phyloP scores from a whole-genome alignment of 2,888 invertebrate species.

The Ichneumon xanthorius region DNA sequence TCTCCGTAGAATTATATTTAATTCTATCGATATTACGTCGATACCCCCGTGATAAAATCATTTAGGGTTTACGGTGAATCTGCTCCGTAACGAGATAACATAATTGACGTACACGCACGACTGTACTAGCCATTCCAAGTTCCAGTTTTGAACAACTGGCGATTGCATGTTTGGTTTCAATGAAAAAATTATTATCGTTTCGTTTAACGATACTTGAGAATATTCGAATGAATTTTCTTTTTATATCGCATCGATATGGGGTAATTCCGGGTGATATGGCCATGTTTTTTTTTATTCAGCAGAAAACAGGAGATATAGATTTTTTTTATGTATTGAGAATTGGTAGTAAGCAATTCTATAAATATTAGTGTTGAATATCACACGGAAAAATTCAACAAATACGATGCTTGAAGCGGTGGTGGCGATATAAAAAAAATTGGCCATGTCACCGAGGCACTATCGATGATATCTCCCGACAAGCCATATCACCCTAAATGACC shows the following conservation, averaged over 20 bases:
- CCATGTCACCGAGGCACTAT: not conserved
- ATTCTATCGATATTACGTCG: conserved; percentile 37
- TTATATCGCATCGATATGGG: not conserved
- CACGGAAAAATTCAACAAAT: not conserved
- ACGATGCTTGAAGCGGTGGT: not conserved
- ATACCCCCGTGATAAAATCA: conserved; percentile 49
- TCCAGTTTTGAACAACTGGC: conserved; percentile 69
- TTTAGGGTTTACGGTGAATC: conserved; percentile 20
- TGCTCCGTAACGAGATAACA: conserved; percentile 47
- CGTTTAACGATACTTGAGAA: conserved; percentile 36
- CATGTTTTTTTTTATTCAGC: not conserved
- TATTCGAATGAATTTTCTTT: conserved; percentile 26
- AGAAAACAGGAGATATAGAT: not conserved
- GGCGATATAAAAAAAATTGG: conserved; percentile 10
- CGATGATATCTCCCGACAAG: not conserved
- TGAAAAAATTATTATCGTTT: conserved; percentile 29
- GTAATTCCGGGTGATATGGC: not conserved
- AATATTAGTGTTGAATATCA: not conserved
- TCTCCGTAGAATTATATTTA: conserved; percentile 69
- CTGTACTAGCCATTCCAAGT: conserved; percentile 79
- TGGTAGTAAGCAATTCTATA: not conserved
- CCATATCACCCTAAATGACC: not conserved
- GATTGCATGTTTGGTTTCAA: conserved; percentile 8
- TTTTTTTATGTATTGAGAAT: not conserved
- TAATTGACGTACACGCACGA: conserved; percentile 62